phyloP scores from a whole-genome alignment of 2,113 vertebrate genomes.

The Panthera leo region DNA sequence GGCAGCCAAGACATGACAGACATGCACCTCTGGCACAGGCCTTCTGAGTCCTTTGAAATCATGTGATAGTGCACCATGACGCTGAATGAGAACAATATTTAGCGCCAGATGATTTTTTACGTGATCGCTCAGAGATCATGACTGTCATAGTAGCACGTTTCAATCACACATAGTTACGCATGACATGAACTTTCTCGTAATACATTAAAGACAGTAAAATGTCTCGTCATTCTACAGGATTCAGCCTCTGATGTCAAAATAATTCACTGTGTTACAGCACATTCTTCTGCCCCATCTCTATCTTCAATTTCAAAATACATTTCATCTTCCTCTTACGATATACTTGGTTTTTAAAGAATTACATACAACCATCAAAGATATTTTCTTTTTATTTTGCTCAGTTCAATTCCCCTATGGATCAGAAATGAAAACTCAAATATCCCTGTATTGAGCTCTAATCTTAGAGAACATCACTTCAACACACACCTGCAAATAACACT shows the following conservation, averaged over 20 bases:
- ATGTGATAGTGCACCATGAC: not conserved
- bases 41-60: not conserved
- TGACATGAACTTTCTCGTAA: not conserved
- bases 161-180: not conserved
- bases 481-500: not conserved
- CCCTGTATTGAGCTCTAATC: not conserved
- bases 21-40: too few relatives aligned
- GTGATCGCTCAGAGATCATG: not conserved
- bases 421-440: constrained; percentile 1
- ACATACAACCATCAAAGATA: not conserved
- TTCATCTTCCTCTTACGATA: constrained; percentile 6
- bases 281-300: not conserved
- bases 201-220: constrained; percentile 6
- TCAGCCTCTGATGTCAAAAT: not conserved
- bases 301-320: not conserved
- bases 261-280: not conserved
- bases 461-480: not conserved
- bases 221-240: not conserved
- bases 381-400: constrained; percentile 44
- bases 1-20: not conserved
- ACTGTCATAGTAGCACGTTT: not conserved
- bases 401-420: not conserved
- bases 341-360: constrained; percentile 44
- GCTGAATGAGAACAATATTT: not conserved
- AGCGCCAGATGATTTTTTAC: not conserved